A percentile compares a stretch with the other conserved stretches of the same genome.
Evolutionary conservation across 2,888 invertebrate species (phyloP).

Genomic region (Papilio demoleus): DNA sequence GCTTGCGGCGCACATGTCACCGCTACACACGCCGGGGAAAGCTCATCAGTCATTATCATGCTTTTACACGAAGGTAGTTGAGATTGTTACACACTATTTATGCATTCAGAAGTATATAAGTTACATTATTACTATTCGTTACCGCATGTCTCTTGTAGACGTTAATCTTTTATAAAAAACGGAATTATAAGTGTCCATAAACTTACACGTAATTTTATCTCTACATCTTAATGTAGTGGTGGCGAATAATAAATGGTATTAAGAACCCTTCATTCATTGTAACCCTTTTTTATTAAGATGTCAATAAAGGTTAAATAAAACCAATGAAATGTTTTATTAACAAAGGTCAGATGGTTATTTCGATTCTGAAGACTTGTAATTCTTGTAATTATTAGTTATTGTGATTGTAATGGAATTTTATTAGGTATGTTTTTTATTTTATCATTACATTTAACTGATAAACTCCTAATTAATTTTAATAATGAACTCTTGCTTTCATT

Average conservation of each 20-base stretch:
- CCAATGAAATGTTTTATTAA: constrained; percentile 15
- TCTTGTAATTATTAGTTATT: constrained; percentile 43
- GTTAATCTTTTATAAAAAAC: background rate
- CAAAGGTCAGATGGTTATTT: constrained; percentile 15
- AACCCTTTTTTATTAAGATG: constrained; percentile 20
- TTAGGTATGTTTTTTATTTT: background rate
- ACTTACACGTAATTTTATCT: constrained; percentile 1
- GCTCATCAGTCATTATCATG: constrained; percentile 47
- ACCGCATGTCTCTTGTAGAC: too few relatives aligned
- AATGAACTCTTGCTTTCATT: too few relatives aligned
- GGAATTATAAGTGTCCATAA: background rate
- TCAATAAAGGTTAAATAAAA: constrained; percentile 21
- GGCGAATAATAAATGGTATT: constrained; percentile 2
- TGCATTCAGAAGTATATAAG: too few relatives aligned
- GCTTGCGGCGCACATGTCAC: constrained; percentile 24
- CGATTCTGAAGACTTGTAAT: background rate
- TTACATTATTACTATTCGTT: too few relatives aligned
- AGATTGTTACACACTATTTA: too few relatives aligned
- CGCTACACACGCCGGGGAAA: constrained; percentile 50
- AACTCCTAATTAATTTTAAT: background rate
- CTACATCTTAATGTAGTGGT: background rate
- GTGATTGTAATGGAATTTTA: constrained; percentile 36
- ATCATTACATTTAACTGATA: background rate
- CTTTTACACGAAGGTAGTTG: background rate
- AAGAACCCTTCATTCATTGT: background rate